These are phyloP conservation scores for Acronicta leporina DNA, from an alignment of 2,888 invertebrate genomes.

Conservation along the genomic window DNA sequence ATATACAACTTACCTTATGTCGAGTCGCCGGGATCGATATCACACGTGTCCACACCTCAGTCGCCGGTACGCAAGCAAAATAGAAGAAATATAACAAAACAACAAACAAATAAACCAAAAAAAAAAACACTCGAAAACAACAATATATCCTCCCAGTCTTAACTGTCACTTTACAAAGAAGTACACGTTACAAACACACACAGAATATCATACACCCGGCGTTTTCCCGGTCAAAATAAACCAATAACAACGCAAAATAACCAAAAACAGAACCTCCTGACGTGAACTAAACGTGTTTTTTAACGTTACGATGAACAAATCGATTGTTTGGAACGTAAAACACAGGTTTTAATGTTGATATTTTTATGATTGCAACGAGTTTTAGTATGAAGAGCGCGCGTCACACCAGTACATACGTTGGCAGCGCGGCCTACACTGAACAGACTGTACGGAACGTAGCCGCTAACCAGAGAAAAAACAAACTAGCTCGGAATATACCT, in stretches of 20 bases:
- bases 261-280: constrained; percentile 59
- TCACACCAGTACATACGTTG: constrained; percentile 69
- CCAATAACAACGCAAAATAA: constrained; percentile 64
- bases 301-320: constrained; percentile 49
- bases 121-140: constrained; percentile 58
- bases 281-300: constrained; percentile 41
- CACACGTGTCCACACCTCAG: constrained; percentile 72
- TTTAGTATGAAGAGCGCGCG: constrained; percentile 59
- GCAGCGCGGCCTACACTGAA: constrained; percentile 80
- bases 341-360: constrained; percentile 62
- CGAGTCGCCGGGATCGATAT: constrained; percentile 72
- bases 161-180: constrained; percentile 70
- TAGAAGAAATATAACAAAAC: constrained; percentile 58
- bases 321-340: constrained; percentile 53
- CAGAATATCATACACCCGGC: constrained; percentile 72
- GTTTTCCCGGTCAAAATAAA: constrained; percentile 81
- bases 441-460: constrained; percentile 44
- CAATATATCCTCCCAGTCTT: constrained; percentile 57
- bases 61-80: constrained; percentile 61
- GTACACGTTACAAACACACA: constrained; percentile 70
- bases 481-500: constrained; percentile 65
- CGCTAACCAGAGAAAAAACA: constrained; percentile 68
- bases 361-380: constrained; percentile 60
- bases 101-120: constrained; percentile 65
- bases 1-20: constrained; percentile 65